Conservation (phyloP, 1,140 invertebrate species). For the Hycleus phaleratus region DNA sequence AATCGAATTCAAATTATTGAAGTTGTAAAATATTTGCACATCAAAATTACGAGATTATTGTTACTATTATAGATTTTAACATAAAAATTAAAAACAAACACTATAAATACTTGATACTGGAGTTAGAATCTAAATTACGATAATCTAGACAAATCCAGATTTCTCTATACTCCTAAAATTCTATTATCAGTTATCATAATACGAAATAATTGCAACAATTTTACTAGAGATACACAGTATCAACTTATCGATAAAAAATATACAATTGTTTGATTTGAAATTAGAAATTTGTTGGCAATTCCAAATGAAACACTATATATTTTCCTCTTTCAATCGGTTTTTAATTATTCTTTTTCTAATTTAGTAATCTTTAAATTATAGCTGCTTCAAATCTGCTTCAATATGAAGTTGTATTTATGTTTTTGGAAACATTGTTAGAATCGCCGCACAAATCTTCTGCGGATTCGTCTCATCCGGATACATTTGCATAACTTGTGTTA, state of each 20-base stretch:
- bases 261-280: too few species aligned
- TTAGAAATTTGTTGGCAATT: too few species aligned
- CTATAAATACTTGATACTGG: too few species aligned
- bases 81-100: too few species aligned
- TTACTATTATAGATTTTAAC: too few species aligned
- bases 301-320: too few species aligned
- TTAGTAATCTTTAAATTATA: constrained; percentile 6
- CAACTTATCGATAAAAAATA: constrained; percentile 28
- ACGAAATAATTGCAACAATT: constrained; percentile 41
- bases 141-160: constrained; percentile 9
- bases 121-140: too few species aligned
- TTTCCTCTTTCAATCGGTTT: background rate
- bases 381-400: constrained; percentile 27
- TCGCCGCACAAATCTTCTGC: constrained; percentile 80
- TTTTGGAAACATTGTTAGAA: constrained; percentile 66
- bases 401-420: constrained; percentile 37
- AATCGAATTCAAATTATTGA: background rate
- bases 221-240: constrained; percentile 44
- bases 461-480: constrained; percentile 83
- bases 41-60: background rate
- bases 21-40: too few species aligned
- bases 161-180: constrained; percentile 15
- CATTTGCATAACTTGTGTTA: constrained; percentile 71
- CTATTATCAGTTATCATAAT: too few species aligned
- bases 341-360: constrained; percentile 14